phyloP scores from a whole-genome alignment of 2,888 invertebrate species.

The Stratiomys singularior region DNA sequence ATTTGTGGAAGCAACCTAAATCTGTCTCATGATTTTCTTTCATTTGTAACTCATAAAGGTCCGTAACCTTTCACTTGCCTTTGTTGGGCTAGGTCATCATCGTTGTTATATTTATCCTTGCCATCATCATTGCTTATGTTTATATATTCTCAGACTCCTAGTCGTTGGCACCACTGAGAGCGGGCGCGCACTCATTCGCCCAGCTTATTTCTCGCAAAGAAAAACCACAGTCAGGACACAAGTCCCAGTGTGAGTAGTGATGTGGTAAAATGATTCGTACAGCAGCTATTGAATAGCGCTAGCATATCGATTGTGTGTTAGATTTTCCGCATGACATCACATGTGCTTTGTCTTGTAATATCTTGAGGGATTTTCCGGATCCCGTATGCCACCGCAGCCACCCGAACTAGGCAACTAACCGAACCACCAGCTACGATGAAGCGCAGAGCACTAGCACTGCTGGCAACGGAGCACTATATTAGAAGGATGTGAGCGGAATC shows the following conservation, averaged over 20 bases:
- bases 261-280: constrained; percentile 13
- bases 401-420: too few species aligned
- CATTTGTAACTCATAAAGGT: constrained; percentile 1
- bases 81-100: constrained; percentile 28
- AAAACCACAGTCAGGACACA: background rate
- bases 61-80: constrained; percentile 33
- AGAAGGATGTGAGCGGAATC: too few species aligned
- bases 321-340: constrained; percentile 51
- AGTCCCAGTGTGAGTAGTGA: constrained; percentile 5
- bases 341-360: constrained; percentile 48
- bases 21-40: constrained; percentile 10
- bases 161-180: background rate
- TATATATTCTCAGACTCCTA: background rate
- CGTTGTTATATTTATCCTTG: background rate
- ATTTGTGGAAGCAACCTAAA: background rate
- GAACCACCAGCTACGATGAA: too few species aligned
- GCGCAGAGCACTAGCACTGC: background rate
- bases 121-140: background rate
- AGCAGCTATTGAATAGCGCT: constrained; percentile 21
- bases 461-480: background rate
- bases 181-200: background rate
- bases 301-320: constrained; percentile 46
- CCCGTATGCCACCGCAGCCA: background rate
- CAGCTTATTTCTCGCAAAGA: constrained; percentile 3
- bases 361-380: constrained; percentile 39